Evolutionary conservation across 2,113 vertebrate species (phyloP).

Genomic region (Antigone vipio): DNA sequence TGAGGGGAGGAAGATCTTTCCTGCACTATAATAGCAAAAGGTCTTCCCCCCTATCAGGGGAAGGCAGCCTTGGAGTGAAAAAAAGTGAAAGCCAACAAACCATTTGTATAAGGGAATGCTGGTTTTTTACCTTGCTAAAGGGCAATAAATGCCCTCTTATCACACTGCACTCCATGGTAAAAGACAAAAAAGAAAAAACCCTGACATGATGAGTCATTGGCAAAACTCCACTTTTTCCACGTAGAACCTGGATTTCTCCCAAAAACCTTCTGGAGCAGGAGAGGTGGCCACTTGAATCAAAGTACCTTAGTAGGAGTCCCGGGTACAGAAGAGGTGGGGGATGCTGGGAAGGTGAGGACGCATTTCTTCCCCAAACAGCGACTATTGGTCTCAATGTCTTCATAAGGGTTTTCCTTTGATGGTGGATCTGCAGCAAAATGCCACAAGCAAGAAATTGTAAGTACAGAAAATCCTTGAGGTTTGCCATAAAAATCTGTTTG

Average conservation of each 20-base stretch:
- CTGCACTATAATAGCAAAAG: neutral
- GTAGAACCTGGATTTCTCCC: neutral
- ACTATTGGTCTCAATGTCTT: slow-evolving; percentile 92
- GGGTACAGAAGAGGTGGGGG: slow-evolving; percentile 80
- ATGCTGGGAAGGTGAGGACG: slow-evolving; percentile 78
- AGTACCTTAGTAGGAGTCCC: slow-evolving; percentile 89
- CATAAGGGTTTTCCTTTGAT: slow-evolving; percentile 94
- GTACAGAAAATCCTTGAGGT: neutral
- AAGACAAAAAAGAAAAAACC: neutral
- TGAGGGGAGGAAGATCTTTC: neutral
- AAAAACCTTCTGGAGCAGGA: neutral
- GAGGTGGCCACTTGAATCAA: neutral
- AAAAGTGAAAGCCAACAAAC: neutral
- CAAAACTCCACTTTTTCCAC: neutral
- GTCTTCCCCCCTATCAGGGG: neutral
- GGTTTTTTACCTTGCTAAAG: neutral
- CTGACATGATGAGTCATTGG: neutral
- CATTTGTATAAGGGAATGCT: neutral
- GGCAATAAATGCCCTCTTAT: neutral
- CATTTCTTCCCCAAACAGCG: slow-evolving; percentile 88
- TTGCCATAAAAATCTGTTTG: slow-evolving; percentile 23
- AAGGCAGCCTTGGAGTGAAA: neutral
- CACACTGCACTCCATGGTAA: neutral
- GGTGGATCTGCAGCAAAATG: slow-evolving; percentile 83
- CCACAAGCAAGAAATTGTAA: slow-evolving; percentile 14